Percentiles rank a stretch among this genome's conserved stretches.
Conservation (phyloP, 1,140 invertebrate species). For the Hyposmocoma kahamanoa region DNA sequence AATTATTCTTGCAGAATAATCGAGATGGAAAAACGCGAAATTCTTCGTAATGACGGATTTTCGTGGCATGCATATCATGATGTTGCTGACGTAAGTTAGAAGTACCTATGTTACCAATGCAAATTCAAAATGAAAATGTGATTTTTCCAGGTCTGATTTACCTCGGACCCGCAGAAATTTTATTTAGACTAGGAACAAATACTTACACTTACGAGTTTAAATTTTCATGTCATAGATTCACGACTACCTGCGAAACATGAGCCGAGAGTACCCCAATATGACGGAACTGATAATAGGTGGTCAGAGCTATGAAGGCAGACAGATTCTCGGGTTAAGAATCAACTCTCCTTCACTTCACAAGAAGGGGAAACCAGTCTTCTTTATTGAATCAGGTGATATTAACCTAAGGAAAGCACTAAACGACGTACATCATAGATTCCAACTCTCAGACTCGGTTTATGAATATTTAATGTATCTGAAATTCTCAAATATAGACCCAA, state of each 20-base stretch:
- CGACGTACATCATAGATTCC: not conserved
- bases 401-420: conserved; percentile 7
- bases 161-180: too few species aligned
- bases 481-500: too few species aligned
- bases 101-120: not conserved
- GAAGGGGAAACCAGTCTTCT: conserved; percentile 42
- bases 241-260: conserved; percentile 36
- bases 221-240: conserved; percentile 32
- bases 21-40: conserved; percentile 25
- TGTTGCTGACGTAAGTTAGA: conserved; percentile 39
- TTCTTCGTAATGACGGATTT: conserved; percentile 17
- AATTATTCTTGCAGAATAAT: conserved; percentile 40
- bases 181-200: too few species aligned
- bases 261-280: conserved; percentile 27
- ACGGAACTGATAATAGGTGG: conserved; percentile 41
- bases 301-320: conserved; percentile 42
- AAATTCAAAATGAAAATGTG: not conserved
- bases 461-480: too few species aligned
- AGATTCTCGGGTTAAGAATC: conserved; percentile 48
- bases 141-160: too few species aligned
- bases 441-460: not conserved
- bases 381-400: conserved; percentile 52
- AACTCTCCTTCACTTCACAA: conserved; percentile 28
- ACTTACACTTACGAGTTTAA: not conserved
- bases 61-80: conserved; percentile 55